These are phyloP conservation scores for Otolemur crassicaudatus DNA, from an alignment of 2,797 vertebrate genomes.

Conservation along the genomic window DNA sequence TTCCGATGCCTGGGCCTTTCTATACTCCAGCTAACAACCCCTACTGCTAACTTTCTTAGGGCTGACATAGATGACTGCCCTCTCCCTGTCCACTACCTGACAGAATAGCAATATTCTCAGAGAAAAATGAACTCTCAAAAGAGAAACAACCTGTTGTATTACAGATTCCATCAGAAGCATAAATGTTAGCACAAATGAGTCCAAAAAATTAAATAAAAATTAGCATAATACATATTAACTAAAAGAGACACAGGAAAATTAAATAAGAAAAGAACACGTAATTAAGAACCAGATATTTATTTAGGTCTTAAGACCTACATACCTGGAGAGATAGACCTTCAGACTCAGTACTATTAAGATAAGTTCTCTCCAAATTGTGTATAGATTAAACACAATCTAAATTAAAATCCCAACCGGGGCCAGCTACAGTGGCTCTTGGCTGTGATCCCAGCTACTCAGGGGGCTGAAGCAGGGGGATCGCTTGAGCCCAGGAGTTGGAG, in stretches of 20 bases:
- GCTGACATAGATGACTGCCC: background rate
- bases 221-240: background rate
- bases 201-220: background rate
- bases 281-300: background rate
- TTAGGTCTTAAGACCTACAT: background rate
- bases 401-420: background rate
- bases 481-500: no score
- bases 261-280: background rate
- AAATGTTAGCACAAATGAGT: background rate
- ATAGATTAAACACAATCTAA: background rate
- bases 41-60: background rate
- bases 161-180: background rate
- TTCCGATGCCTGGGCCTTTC: no score
- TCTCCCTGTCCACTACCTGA: background rate
- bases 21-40: no score
- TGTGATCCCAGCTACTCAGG: no score
- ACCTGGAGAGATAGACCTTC: background rate
- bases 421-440: no score
- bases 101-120: background rate
- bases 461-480: no score
- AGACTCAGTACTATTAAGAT: background rate
- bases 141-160: background rate
- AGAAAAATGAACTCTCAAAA: background rate
- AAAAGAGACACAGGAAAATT: background rate
- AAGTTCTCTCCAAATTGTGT: background rate